Percentiles rank a stretch among this genome's conserved stretches.
Conservation (phyloP, 2,113 vertebrate species). For the Pseudopipra pipra region DNA sequence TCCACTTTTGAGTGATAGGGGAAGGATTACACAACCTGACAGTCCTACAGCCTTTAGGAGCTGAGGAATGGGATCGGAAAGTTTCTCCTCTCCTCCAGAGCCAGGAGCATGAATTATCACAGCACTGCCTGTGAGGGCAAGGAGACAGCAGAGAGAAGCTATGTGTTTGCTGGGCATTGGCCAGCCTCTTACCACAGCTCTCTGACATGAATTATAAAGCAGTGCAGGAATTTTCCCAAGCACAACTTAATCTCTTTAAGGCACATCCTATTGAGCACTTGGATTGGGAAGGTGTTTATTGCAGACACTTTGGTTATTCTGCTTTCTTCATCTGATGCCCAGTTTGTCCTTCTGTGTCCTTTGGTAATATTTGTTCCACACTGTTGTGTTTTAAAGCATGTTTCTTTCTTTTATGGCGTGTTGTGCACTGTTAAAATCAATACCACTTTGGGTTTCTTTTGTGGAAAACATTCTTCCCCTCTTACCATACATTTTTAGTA, state of each 20-base stretch:
- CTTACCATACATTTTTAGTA: not conserved
- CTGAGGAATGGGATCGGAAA: not conserved
- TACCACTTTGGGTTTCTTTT: not conserved
- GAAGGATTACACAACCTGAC: not conserved
- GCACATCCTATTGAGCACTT: accelerated
- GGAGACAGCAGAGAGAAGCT: not conserved
- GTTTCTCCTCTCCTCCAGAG: not conserved
- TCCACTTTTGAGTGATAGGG: not conserved
- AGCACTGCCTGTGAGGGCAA: not conserved
- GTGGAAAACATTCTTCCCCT: not conserved
- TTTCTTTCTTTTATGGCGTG: not conserved
- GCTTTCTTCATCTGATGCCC: not conserved
- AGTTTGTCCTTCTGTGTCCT: not conserved
- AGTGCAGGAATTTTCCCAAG: not conserved
- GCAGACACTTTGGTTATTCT: not conserved
- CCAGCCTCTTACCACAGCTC: not conserved
- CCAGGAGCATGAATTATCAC: not conserved
- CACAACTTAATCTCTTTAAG: not conserved
- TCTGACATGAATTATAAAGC: not conserved
- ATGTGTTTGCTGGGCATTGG: not conserved
- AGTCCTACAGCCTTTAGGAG: not conserved
- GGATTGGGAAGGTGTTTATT: not conserved
- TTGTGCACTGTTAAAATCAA: not conserved
- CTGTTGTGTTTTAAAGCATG: not conserved
- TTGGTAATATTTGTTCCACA: not conserved